phyloP scores from a whole-genome alignment of 1,140 invertebrate species.

The Aphis gossypii region DNA sequence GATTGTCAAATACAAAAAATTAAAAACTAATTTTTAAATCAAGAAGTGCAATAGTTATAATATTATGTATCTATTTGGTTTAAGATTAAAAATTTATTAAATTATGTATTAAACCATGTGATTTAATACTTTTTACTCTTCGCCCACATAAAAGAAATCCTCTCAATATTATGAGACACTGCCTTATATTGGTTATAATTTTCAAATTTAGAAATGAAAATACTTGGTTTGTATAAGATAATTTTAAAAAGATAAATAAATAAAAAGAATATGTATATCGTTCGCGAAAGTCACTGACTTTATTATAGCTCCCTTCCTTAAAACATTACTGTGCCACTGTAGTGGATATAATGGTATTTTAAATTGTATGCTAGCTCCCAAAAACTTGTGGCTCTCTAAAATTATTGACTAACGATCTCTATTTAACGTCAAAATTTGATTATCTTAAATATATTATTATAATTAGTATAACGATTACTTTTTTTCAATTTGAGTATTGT shows the following conservation, averaged over 20 bases:
- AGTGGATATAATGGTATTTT: not conserved
- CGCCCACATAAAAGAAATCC: not conserved
- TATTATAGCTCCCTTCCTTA: not conserved
- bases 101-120: not conserved
- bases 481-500: not conserved
- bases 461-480: not conserved
- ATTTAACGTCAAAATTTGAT: not conserved
- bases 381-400: not conserved
- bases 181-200: not conserved
- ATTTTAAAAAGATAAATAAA: not conserved
- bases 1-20: too few relatives aligned
- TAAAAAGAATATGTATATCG: fast-evolving
- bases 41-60: too few relatives aligned
- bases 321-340: not conserved
- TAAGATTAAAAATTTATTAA: not conserved
- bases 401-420: not conserved
- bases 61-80: not conserved
- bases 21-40: too few relatives aligned
- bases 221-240: not conserved
- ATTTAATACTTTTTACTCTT: too few relatives aligned
- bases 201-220: not conserved
- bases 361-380: not conserved
- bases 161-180: not conserved
- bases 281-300: not conserved
- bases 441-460: not conserved